Percentiles rank a stretch among this genome's conserved stretches.
These are phyloP conservation scores for Shargacucullia verbasci DNA, from an alignment of 2,888 invertebrate species.

Conservation along the genomic window DNA sequence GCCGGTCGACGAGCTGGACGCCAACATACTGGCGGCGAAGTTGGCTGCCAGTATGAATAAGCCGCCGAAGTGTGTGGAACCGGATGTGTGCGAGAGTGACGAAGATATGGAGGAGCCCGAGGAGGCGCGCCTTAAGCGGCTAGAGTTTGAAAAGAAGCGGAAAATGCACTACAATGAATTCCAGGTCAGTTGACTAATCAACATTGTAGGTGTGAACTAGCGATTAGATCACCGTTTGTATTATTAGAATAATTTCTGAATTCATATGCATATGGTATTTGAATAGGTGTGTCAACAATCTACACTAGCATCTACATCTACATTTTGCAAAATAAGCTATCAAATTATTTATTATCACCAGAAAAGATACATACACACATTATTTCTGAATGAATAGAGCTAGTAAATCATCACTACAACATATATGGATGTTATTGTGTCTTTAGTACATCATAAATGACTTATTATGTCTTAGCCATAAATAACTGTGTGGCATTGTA, in stretches of 20 bases:
- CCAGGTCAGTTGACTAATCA: constrained; percentile 71
- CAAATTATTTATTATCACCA: no score
- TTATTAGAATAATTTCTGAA: constrained; percentile 24
- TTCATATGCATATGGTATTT: constrained; percentile 14
- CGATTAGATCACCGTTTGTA: constrained; percentile 48
- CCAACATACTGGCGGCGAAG: constrained; percentile 94
- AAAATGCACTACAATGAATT: constrained; percentile 99
- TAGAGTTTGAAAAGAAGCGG: constrained; percentile 96
- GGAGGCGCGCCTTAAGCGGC: constrained; percentile 91
- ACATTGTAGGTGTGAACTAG: constrained; percentile 33
- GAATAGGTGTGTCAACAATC: constrained; percentile 3
- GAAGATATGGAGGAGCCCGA: constrained; percentile 90
- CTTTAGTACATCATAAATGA: constrained; percentile 8
- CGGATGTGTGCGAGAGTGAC: constrained; percentile 87
- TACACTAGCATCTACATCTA: no score
- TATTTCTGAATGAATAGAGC: neutral
- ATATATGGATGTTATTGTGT: neutral
- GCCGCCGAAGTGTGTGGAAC: constrained; percentile 82
- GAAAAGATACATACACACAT: neutral
- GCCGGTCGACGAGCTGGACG: constrained; percentile 90
- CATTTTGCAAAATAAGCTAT: neutral
- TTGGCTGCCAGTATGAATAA: constrained; percentile 87
- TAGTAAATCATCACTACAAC: neutral
- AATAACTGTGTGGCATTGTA: constrained; percentile 28
- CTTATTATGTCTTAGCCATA: constrained; percentile 26